Percentiles rank a stretch among this genome's conserved stretches.
These are phyloP conservation scores for Rhabditoides inermis DNA, from an alignment of 2,888 invertebrate species.

Conservation along the genomic window DNA sequence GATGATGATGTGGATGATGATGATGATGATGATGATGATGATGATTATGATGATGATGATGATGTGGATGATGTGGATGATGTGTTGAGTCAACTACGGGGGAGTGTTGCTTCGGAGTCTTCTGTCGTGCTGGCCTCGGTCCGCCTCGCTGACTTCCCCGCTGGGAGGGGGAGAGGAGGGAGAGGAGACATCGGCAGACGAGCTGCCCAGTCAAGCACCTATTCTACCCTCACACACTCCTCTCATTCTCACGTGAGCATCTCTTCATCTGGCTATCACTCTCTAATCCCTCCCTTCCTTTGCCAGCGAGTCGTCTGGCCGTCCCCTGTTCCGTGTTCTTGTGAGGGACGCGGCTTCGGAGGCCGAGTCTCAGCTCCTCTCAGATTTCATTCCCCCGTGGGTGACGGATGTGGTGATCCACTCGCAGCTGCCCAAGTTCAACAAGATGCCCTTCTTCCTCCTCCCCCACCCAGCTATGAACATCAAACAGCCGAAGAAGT, in stretches of 20 bases:
- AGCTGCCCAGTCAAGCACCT: too few species aligned
- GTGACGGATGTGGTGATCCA: slow-evolving; percentile 54
- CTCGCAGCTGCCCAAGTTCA: slow-evolving; percentile 79
- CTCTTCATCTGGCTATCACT: background rate
- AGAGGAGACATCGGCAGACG: too few species aligned
- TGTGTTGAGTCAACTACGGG: slow-evolving; percentile 79
- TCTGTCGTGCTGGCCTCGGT: slow-evolving; percentile 76
- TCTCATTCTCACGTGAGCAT: slow-evolving; percentile 74
- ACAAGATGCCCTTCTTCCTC: slow-evolving; percentile 91
- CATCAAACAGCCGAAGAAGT: slow-evolving; percentile 71
- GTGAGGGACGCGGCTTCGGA: slow-evolving; percentile 24
- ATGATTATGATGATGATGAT: background rate
- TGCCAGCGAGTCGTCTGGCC: slow-evolving; percentile 81
- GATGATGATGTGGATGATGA: too few species aligned
- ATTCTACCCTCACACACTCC: slow-evolving; percentile 91
- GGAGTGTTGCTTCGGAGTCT: slow-evolving; percentile 83
- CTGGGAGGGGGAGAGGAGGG: too few species aligned
- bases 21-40: too few species aligned
- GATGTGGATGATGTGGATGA: background rate
- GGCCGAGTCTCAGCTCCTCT: slow-evolving; percentile 14
- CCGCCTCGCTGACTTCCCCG: too few species aligned
- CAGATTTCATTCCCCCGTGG: slow-evolving; percentile 36
- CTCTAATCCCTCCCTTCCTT: slow-evolving; percentile 1
- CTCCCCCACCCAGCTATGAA: slow-evolving; percentile 78
- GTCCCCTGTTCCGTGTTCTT: slow-evolving; percentile 73